These are phyloP conservation scores for Drosophila saltans DNA, from an alignment of 1,140 invertebrate species.

Conservation along the genomic window DNA sequence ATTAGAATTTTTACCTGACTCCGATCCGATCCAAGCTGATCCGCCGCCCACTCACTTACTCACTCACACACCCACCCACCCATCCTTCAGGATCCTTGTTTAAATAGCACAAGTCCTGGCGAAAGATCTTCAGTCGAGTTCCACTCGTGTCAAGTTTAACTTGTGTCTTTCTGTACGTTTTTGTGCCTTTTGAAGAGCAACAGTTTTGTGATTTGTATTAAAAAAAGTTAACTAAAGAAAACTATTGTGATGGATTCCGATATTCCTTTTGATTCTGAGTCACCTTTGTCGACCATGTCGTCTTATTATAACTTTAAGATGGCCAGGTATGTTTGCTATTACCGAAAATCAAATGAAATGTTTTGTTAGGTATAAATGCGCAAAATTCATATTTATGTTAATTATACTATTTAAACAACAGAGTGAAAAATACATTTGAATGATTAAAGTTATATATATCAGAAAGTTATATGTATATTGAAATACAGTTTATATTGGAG, in stretches of 20 bases:
- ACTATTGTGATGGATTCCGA: slow-evolving; percentile 69
- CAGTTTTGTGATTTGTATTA: slow-evolving; percentile 36
- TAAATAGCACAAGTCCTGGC: slow-evolving; percentile 53
- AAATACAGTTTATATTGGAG: too few species aligned
- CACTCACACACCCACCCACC: slow-evolving; percentile 19
- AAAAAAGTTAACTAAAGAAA: slow-evolving; percentile 21
- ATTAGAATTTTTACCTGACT: slow-evolving; percentile 11
- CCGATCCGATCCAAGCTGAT: neutral
- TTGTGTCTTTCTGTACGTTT: slow-evolving; percentile 44
- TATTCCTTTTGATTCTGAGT: slow-evolving; percentile 56
- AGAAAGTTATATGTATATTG: too few species aligned
- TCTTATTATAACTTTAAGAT: slow-evolving; percentile 65
- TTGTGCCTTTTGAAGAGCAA: slow-evolving; percentile 37
- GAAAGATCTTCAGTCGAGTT: slow-evolving; percentile 63
- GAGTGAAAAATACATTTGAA: too few species aligned
- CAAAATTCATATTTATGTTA: slow-evolving; percentile 23
- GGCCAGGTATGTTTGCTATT: slow-evolving; percentile 61
- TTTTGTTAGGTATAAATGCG: slow-evolving; percentile 36
- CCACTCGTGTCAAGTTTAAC: slow-evolving; percentile 74
- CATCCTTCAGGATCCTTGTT: slow-evolving; percentile 29
- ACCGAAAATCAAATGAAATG: neutral
- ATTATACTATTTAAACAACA: too few species aligned
- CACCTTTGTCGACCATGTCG: slow-evolving; percentile 68
- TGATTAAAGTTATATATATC: too few species aligned
- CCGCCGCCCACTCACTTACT: slow-evolving; percentile 7